phyloP scores from a whole-genome alignment of 2,888 invertebrate species.

The Auanema sp. region DNA sequence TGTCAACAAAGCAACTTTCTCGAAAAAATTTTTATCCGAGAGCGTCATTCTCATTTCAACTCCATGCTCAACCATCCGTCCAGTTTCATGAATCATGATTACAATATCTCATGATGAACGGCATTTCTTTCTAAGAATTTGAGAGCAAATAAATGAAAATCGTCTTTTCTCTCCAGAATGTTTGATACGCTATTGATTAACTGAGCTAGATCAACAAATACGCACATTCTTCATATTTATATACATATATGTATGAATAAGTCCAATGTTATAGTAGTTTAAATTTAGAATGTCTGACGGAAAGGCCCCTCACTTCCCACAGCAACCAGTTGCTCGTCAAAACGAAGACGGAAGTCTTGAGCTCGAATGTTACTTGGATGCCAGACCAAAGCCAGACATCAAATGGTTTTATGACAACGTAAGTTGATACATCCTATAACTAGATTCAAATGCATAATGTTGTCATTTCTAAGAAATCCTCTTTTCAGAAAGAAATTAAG shows the following conservation, averaged over 20 bases:
- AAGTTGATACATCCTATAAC: constrained; percentile 15
- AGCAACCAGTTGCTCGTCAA: constrained; percentile 64
- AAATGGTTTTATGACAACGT: constrained; percentile 65
- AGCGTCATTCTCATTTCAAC: too few species aligned
- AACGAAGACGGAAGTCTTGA: constrained; percentile 65
- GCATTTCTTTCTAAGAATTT: too few species aligned
- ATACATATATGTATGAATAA: too few species aligned
- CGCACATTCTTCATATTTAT: neutral
- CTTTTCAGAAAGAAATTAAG: constrained; percentile 56
- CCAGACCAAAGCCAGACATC: constrained; percentile 62
- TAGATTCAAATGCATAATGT: too few species aligned
- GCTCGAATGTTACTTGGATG: constrained; percentile 64
- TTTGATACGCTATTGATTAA: too few species aligned
- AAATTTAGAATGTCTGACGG: constrained; percentile 57
- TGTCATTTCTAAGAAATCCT: neutral
- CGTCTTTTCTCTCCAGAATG: too few species aligned
- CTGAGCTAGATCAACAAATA: neutral
- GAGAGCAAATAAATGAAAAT: too few species aligned
- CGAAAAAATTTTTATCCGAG: too few species aligned
- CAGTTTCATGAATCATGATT: too few species aligned
- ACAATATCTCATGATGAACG: too few species aligned
- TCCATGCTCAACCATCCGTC: too few species aligned
- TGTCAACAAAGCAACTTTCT: too few species aligned
- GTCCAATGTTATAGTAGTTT: constrained; percentile 4
- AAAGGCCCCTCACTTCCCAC: constrained; percentile 65